Conservation (phyloP, 2,888 invertebrate genomes). For the Mesorhabditis belari region DNA sequence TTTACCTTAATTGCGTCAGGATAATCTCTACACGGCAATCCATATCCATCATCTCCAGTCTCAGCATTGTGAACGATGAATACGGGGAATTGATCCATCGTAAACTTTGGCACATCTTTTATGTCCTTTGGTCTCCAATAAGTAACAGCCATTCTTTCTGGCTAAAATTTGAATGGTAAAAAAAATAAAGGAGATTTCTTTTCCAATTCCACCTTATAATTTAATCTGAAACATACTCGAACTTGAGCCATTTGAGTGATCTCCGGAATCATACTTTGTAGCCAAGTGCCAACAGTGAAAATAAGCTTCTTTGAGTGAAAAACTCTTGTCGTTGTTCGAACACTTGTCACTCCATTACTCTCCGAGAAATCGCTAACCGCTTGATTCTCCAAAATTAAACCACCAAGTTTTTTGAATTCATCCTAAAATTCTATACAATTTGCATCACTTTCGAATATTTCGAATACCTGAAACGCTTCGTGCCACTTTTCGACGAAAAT, state of each 20-base stretch:
- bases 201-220: background rate
- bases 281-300: conserved; percentile 46
- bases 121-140: conserved; percentile 20
- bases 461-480: conserved; percentile 18
- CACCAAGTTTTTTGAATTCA: conserved; percentile 21
- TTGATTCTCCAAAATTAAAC: conserved; percentile 14
- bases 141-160: conserved; percentile 17
- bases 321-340: conserved; percentile 1
- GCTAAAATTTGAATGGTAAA: too few relatives aligned
- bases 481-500: conserved; percentile 36
- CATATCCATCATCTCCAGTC: conserved; percentile 7
- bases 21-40: conserved; percentile 21
- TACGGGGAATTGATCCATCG: conserved; percentile 21
- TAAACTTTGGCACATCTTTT: conserved; percentile 4
- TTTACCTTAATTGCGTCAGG: conserved; percentile 23
- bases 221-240: conserved; percentile 10
- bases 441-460: background rate
- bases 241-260: conserved; percentile 16
- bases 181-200: too few relatives aligned
- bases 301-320: conserved; percentile 25
- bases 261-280: conserved; percentile 30
- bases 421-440: conserved; percentile 17
- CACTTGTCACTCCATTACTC: background rate
- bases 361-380: conserved; percentile 8
- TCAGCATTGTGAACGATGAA: conserved; percentile 13